These are phyloP conservation scores for Habrosyne pyritoides DNA, from an alignment of 2,888 invertebrate genomes.

Conservation along the genomic window DNA sequence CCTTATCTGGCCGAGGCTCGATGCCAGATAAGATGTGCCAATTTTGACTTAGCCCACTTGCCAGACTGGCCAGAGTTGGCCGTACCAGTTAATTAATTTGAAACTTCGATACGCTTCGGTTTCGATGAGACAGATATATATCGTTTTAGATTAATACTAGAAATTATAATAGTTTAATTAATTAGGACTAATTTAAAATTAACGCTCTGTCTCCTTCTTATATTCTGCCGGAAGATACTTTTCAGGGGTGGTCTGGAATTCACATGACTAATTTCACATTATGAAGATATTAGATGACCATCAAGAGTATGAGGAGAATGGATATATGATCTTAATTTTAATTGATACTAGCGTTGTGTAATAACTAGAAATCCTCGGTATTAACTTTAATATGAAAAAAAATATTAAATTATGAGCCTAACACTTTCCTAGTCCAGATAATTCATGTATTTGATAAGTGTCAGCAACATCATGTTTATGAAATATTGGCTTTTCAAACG, in stretches of 20 bases:
- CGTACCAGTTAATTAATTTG: constrained; percentile 66
- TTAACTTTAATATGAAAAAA: no score
- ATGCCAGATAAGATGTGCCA: constrained; percentile 65
- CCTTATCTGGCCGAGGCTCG: constrained; percentile 44
- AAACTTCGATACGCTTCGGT: constrained; percentile 52
- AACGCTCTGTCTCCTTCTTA: background rate
- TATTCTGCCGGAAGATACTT: background rate
- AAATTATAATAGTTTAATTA: background rate
- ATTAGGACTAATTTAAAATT: background rate
- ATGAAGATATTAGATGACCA: no score
- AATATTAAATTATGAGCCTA: no score
- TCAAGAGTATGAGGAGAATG: no score
- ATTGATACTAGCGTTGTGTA: no score
- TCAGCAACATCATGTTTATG: background rate
- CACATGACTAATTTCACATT: no score
- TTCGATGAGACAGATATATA: constrained; percentile 62
- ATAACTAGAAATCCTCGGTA: no score
- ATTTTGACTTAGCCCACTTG: constrained; percentile 55
- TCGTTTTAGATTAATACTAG: constrained; percentile 25
- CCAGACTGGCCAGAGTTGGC: constrained; percentile 44
- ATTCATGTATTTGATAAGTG: background rate
- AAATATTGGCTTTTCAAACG: background rate
- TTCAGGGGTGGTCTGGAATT: background rate
- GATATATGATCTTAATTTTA: no score
- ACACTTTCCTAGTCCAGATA: background rate